Percentiles rank a stretch among this genome's conserved stretches.
phyloP scores from a whole-genome alignment of 2,888 invertebrate species.

The Panopea generosa region DNA sequence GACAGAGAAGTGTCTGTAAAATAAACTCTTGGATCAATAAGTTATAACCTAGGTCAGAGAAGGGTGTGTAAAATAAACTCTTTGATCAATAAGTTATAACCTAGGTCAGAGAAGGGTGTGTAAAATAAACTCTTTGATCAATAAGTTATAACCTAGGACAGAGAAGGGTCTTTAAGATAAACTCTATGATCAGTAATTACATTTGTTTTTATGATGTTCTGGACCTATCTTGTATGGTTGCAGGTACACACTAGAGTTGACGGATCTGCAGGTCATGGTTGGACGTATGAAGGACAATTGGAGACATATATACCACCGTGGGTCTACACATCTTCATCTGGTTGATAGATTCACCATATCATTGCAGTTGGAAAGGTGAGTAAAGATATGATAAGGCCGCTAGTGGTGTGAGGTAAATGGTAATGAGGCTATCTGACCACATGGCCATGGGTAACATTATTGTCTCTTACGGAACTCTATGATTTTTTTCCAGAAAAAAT shows the following conservation, averaged over 20 bases:
- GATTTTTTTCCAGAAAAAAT: too few species aligned
- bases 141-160: too few species aligned
- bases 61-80: slow-evolving; percentile 87
- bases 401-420: too few species aligned
- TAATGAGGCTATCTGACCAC: too few species aligned
- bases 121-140: too few species aligned
- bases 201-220: not conserved
- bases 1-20: slow-evolving; percentile 80
- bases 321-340: slow-evolving; percentile 94
- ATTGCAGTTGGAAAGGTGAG: slow-evolving; percentile 83
- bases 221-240: too few species aligned
- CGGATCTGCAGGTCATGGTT: slow-evolving; percentile 93
- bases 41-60: slow-evolving; percentile 72
- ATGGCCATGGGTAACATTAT: too few species aligned
- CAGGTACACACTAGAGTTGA: slow-evolving; percentile 89
- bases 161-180: too few species aligned
- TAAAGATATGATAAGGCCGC: too few species aligned
- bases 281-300: slow-evolving; percentile 95
- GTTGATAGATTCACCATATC: slow-evolving; percentile 90
- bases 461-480: too few species aligned
- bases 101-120: too few species aligned
- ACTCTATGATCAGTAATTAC: too few species aligned
- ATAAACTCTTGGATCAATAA: slow-evolving; percentile 92
- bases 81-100: slow-evolving; percentile 90
- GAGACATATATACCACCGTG: slow-evolving; percentile 94